Base-by-base conservation (phyloP, 2,888 invertebrate species). In the Tanypteryx hageni region DNA sequence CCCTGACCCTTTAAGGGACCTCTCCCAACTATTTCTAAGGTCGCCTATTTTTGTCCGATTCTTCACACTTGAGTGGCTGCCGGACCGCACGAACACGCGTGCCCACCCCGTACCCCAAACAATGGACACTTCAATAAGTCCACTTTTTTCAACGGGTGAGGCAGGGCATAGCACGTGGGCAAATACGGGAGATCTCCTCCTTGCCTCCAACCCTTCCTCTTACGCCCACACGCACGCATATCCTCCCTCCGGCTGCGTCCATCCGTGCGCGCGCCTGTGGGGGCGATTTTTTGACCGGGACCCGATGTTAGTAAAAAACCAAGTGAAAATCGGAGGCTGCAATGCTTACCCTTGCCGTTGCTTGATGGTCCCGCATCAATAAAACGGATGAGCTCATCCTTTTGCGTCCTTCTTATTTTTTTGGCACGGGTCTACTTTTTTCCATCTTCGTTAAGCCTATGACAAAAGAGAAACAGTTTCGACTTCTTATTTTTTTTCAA, bases 51-150 rank as follows among this genome's bases (percentile, higher is more conserved):
- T 89, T 89, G 89, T 89, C 64, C 89, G 64, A 89, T 89, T 89
- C 44, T 58, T 64, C 64, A 89, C 89, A 64, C 89, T 89, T 89
- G 89, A 89, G 89, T 89, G 89, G 89, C 64, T 68, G 68, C 89
- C 89, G 89, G 89, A 89, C 89, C 89, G 89, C 89, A 89, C 89
- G 89, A 64, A 89, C 89, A 89, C 89, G 89, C 89, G 89, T 89
- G 89, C 89, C 86, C 86, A 64, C 61, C 86, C 61, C 59, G 86
- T 61, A 61, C 31, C 89, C 89, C 56, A 89, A 89, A 89, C 89
- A 89, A 89, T 31, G 64, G 64, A 31, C 68, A 89, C 89, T 89
- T 64, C 89, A 89, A 89, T 89, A 68, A 89, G 64, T 89, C 44
- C 64, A 18, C 31, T 68, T 64, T 27, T 68, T 68, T 31, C 64